Conservation (phyloP, 2,797 vertebrate genomes). For the Syndactyla subalaris region DNA sequence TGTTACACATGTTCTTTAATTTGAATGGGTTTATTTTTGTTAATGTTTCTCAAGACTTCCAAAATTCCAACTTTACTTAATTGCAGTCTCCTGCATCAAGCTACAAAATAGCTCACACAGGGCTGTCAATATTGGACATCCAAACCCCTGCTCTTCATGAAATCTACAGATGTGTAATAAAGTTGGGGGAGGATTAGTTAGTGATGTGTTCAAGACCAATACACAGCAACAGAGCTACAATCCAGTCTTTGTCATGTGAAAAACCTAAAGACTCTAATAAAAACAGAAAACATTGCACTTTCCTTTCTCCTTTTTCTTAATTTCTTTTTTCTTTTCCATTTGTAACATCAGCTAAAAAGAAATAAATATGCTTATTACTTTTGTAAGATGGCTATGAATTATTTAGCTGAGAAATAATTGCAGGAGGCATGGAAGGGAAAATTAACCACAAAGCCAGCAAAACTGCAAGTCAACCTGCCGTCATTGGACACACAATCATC, state of each 20-base stretch:
- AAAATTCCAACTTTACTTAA: neutral
- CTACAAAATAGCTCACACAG: neutral
- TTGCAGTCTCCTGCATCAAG: neutral
- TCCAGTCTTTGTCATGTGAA: neutral
- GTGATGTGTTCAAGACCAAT: neutral
- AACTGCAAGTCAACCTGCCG: conserved; percentile 13
- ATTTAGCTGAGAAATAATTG: conserved; percentile 61
- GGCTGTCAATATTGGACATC: neutral
- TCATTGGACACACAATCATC: conserved; percentile 7
- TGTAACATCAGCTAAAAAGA: conserved; percentile 15
- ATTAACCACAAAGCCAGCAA: conserved; percentile 34
- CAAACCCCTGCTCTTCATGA: neutral
- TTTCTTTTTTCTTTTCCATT: neutral
- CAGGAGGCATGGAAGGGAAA: conserved; percentile 16
- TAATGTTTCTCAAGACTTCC: neutral
- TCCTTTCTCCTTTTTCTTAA: neutral
- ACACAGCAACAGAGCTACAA: neutral
- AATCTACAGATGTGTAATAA: neutral
- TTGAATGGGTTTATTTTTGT: conserved; percentile 2
- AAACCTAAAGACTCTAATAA: neutral
- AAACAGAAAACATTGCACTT: neutral
- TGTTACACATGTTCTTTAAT: neutral
- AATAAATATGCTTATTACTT: conserved; percentile 17
- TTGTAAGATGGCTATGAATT: conserved; percentile 55
- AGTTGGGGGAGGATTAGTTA: neutral